A percentile compares a stretch with the other conserved stretches of the same genome.
These are phyloP conservation scores for Reticulitermes lucifugus DNA, from an alignment of 2,888 invertebrate genomes.

Conservation along the genomic window DNA sequence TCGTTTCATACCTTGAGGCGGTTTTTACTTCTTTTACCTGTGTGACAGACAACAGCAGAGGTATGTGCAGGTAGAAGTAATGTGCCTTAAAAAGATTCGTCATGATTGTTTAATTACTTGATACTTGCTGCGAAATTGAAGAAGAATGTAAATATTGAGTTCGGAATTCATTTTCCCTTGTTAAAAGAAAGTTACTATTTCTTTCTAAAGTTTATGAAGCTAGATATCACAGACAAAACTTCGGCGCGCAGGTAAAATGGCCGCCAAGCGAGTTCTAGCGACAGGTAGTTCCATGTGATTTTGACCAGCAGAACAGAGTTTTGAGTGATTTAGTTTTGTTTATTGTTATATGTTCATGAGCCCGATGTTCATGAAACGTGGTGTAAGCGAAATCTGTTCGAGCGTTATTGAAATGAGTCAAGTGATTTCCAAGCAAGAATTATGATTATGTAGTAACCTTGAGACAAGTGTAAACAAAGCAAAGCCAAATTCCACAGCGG, in stretches of 20 bases:
- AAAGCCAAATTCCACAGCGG: not conserved
- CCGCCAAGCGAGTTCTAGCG: constrained; percentile 26
- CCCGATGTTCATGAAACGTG: not conserved
- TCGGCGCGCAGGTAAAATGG: constrained; percentile 40
- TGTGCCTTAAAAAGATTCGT: not conserved
- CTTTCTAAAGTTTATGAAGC: constrained; percentile 2
- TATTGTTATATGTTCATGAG: not conserved
- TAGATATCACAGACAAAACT: constrained; percentile 20
- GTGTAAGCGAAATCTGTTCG: not conserved
- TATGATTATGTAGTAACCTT: constrained; percentile 11
- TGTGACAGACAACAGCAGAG: constrained; percentile 37
- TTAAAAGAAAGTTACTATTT: not conserved
- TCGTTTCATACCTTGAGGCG: constrained; percentile 37
- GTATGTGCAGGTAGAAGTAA: constrained; percentile 38
- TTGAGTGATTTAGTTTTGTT: not conserved
- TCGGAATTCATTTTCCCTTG: too few species aligned
- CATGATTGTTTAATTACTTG: not conserved
- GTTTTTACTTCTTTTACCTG: constrained; percentile 41
- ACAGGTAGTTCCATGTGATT: constrained; percentile 40
- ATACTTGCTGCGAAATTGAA: not conserved
- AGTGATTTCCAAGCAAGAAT: not conserved
- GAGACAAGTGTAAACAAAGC: constrained; percentile 31
- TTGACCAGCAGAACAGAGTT: constrained; percentile 1
- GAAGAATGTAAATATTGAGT: not conserved
- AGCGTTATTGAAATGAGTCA: not conserved